phyloP scores from a whole-genome alignment of 1,140 invertebrate species.

The Panagrolaimus sp. region DNA sequence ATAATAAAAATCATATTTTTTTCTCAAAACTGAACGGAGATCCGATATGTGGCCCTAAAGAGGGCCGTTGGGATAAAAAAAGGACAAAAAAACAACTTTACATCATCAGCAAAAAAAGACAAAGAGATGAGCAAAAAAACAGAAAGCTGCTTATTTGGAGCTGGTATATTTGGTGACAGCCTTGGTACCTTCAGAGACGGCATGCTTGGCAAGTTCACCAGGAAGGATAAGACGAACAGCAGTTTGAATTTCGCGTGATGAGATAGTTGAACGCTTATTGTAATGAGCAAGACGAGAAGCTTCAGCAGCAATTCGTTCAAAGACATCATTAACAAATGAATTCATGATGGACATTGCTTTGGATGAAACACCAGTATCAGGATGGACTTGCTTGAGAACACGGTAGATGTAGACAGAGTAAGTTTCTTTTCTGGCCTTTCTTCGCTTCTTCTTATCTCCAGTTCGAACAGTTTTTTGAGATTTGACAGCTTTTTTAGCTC shows the following conservation, averaged over 20 bases:
- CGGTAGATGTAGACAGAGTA: constrained; percentile 56
- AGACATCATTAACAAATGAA: constrained; percentile 62
- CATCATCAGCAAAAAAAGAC: background rate
- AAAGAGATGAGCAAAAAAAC: too few relatives aligned
- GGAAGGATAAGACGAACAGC: constrained; percentile 60
- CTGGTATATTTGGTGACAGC: constrained; percentile 62
- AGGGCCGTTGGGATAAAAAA: constrained; percentile 16
- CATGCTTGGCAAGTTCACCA: constrained; percentile 60
- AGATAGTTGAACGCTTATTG: constrained; percentile 61
- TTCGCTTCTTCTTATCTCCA: constrained; percentile 58
- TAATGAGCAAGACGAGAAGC: constrained; percentile 44
- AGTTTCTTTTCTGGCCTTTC: constrained; percentile 57
- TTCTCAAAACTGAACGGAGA: too few relatives aligned
- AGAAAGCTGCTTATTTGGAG: constrained; percentile 61
- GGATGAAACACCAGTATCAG: constrained; percentile 61
- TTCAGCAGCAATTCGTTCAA: constrained; percentile 47
- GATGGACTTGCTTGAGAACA: constrained; percentile 40
- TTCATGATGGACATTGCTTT: constrained; percentile 69
- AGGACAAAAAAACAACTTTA: background rate
- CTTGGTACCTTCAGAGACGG: constrained; percentile 61
- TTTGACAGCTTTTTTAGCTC: constrained; percentile 48
- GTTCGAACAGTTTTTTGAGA: constrained; percentile 28
- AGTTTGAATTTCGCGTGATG: constrained; percentile 60
- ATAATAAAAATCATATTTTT: too few relatives aligned
- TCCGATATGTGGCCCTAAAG: constrained; percentile 9